Percentiles rank a stretch among this genome's conserved stretches.
These are phyloP conservation scores for Torymus tubicola DNA, from an alignment of 2,888 invertebrate genomes.

Conservation along the genomic window DNA sequence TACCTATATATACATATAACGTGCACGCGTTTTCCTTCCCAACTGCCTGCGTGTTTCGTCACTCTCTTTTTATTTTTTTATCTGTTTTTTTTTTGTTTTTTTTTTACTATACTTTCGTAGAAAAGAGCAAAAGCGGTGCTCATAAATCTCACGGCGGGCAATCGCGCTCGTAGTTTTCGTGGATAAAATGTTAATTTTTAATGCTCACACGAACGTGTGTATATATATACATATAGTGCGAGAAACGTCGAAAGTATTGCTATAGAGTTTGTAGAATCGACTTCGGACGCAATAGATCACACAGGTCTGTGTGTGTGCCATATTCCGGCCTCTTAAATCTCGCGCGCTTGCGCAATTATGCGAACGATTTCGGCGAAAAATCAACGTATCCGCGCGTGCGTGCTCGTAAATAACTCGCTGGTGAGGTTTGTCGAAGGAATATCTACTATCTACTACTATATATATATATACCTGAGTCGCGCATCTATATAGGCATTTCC, in stretches of 20 bases:
- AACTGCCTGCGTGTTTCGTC: neutral
- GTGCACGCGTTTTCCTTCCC: constrained; percentile 15
- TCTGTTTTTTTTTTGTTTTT: constrained; percentile 34
- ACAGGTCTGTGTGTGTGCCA: constrained; percentile 6
- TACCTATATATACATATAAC: too few species aligned
- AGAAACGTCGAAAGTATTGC: too few species aligned
- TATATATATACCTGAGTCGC: too few species aligned
- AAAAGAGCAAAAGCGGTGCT: neutral
- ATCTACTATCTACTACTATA: too few species aligned
- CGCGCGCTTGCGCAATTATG: constrained; percentile 5
- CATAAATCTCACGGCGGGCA: constrained; percentile 48
- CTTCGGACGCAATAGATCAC: constrained; percentile 46
- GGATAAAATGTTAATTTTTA: constrained; percentile 57
- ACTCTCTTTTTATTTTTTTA: constrained; percentile 24
- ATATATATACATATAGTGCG: neutral
- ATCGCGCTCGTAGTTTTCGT: constrained; percentile 32
- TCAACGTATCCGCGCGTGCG: neutral
- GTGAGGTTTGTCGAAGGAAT: too few species aligned
- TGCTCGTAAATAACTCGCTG: constrained; percentile 51
- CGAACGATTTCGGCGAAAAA: constrained; percentile 33
- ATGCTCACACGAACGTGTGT: too few species aligned
- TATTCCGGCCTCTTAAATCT: constrained; percentile 38
- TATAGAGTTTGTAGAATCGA: constrained; percentile 3
- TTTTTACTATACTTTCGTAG: constrained; percentile 12
- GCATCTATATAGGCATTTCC: constrained; percentile 59